Base-by-base conservation (phyloP, 2,888 invertebrate species). In the Philonicus albiceps region DNA sequence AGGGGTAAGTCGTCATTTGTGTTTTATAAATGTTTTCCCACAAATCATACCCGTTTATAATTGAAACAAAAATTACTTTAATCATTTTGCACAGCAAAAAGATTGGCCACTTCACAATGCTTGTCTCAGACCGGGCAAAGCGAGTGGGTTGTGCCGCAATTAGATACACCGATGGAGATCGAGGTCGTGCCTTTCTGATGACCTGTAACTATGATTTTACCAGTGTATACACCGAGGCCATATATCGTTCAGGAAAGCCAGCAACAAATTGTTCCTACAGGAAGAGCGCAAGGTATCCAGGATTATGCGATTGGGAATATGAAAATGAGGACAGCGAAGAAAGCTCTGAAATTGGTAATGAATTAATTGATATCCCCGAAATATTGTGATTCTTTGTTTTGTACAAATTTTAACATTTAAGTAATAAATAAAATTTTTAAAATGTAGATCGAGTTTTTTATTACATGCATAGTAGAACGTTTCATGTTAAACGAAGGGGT, bases 131-230 rank as follows among this genome's bases (percentile, higher is more conserved):
- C 89, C 90, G 90, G 0, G 91, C 90, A 0, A 91, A 90, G 86
- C 90, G 90, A 31, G 90, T 92, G 11, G 92, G 92, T 7, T 92
- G 92, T 88, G 91, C 91, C 7, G 90, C 90, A 1, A 89, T 91
- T 3, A 89, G 90, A 16, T 91, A 89, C 86, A 86, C 88, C 8
- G 53, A 88, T 6, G 86, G 87, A 8, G 75, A 84, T 1, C 43
- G 80, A n/a, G 87, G 88, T n/a, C 87, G 87, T 37, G 88, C 90
- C 4, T 90, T 91, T 31, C 86, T 91, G 55, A 89, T 92, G 88
- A 91, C 92, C 1, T 92, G 92, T 87, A 92, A 92, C 86, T 92
- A 92, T 86, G 91, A 92, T 87, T 91, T 89, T 76, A 91, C 90
- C 27, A 92, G 91, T 78, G 89, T 92, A n/a, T 89, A 89, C n/a